phyloP scores from a whole-genome alignment of 2,797 vertebrate genomes.

The Paedocypris micromegethes region DNA sequence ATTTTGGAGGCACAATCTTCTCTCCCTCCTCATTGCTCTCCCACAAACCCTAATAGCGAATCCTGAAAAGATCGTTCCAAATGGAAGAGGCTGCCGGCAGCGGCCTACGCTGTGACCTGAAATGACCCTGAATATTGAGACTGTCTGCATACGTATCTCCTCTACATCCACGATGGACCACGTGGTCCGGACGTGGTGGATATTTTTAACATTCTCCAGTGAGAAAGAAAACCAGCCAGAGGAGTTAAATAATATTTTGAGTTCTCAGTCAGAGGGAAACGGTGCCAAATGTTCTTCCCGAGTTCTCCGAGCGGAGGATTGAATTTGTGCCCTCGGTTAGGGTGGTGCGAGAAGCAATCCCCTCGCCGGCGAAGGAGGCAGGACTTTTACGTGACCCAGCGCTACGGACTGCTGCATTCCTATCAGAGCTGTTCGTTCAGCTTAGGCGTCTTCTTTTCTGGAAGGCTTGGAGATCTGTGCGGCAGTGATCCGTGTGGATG shows the following conservation, averaged over 20 bases:
- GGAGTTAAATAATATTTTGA: slow-evolving; percentile 9
- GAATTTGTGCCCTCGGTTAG: slow-evolving; percentile 27
- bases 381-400: slow-evolving; percentile 16
- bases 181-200: slow-evolving; percentile 4
- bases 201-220: slow-evolving; percentile 21
- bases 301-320: slow-evolving; percentile 6
- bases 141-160: slow-evolving; percentile 8
- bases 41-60: slow-evolving; percentile 26
- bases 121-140: slow-evolving; percentile 28
- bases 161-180: neutral
- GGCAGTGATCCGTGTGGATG: neutral
- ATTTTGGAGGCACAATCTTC: slow-evolving; percentile 14
- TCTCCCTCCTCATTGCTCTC: neutral
- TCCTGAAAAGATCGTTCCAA: slow-evolving; percentile 26
- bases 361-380: slow-evolving; percentile 1
- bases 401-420: slow-evolving; percentile 33
- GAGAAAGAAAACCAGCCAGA: slow-evolving; percentile 21
- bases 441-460: neutral
- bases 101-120: slow-evolving; percentile 2
- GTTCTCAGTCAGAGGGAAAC: slow-evolving; percentile 16
- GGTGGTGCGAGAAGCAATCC: slow-evolving; percentile 14
- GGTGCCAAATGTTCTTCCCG: slow-evolving; percentile 19
- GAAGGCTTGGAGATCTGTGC: slow-evolving; percentile 4
- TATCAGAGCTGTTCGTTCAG: slow-evolving; percentile 26
- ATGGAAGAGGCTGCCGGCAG: slow-evolving; percentile 14